These are phyloP conservation scores for Sinelater perroti DNA, from an alignment of 2,888 invertebrate genomes.

Conservation along the genomic window DNA sequence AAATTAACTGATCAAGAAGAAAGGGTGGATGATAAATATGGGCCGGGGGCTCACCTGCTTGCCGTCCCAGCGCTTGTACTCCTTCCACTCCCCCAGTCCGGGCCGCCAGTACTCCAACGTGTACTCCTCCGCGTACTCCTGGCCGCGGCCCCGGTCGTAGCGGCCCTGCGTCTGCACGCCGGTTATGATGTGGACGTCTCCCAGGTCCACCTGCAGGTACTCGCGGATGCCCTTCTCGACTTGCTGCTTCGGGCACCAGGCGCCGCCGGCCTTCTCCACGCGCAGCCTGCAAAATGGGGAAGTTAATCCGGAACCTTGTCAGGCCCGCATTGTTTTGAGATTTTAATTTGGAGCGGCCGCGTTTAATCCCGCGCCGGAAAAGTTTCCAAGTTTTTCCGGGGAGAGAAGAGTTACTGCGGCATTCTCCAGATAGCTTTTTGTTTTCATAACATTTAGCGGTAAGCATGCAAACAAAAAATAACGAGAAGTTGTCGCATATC, in stretches of 20 bases:
- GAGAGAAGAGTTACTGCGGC: too few relatives aligned
- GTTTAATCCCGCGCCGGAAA: neutral
- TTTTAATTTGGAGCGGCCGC: conserved; percentile 3
- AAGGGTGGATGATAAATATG: neutral
- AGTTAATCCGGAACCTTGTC: conserved; percentile 1
- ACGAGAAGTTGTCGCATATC: too few relatives aligned
- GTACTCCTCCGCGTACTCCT: conserved; percentile 78
- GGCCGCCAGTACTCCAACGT: conserved; percentile 75
- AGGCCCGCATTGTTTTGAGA: neutral
- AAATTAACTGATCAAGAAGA: neutral
- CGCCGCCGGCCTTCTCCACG: conserved; percentile 75
- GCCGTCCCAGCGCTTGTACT: conserved; percentile 72
- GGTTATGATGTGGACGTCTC: conserved; percentile 70
- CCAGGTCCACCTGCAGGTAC: conserved; percentile 72
- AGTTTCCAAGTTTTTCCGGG: neutral
- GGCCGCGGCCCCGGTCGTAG: conserved; percentile 76
- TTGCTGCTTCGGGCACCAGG: conserved; percentile 79
- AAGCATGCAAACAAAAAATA: too few relatives aligned
- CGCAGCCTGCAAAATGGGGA: conserved; percentile 65
- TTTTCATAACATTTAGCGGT: too few relatives aligned
- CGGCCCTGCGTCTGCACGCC: conserved; percentile 82
- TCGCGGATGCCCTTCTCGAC: conserved; percentile 72
- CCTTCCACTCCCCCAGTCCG: conserved; percentile 68
- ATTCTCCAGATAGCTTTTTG: too few relatives aligned
- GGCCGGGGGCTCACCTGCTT: conserved; percentile 65